Conservation (phyloP, 2,113 vertebrate genomes). For the Spermophilus dauricus region DNA sequence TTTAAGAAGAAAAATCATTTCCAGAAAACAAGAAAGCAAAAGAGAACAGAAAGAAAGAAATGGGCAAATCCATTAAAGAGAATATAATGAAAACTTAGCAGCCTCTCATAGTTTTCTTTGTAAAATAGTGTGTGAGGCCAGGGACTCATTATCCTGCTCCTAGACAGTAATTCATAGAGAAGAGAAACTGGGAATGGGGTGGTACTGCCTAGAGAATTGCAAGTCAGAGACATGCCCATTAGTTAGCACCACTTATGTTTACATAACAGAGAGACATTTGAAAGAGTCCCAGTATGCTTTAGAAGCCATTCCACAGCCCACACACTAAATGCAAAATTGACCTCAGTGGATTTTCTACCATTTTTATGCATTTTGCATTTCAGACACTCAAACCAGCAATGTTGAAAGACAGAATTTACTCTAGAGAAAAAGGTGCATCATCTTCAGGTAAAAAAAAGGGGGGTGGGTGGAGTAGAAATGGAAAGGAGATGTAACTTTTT, state of each 20-base stretch:
- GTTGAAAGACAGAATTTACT: not conserved
- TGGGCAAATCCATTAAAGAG: constrained; percentile 19
- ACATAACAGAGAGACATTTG: constrained; percentile 14
- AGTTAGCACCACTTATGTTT: constrained; percentile 59
- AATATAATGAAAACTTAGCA: constrained; percentile 63
- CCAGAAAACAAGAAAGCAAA: constrained; percentile 45
- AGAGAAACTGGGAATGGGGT: constrained; percentile 32
- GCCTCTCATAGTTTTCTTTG: constrained; percentile 46
- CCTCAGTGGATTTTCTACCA: not conserved
- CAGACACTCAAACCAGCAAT: not conserved
- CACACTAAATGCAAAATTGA: constrained; percentile 49
- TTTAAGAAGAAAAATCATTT: constrained; percentile 56
- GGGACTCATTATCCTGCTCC: constrained; percentile 42
- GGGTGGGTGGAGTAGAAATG: not conserved
- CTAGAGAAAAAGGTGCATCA: not conserved
- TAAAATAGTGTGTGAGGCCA: constrained; percentile 34
- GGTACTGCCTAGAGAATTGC: constrained; percentile 28
- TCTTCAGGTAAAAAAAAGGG: not conserved
- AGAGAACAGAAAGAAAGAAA: constrained; percentile 6
- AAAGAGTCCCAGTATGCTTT: constrained; percentile 3
- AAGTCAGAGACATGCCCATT: constrained; percentile 21
- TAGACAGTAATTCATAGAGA: constrained; percentile 53
- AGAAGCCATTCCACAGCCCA: constrained; percentile 23
- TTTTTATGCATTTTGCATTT: constrained; percentile 45
- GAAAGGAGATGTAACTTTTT: not conserved